Evolutionary conservation across 92 coral and sea anemone species (phyloP).

Genomic region (Zoanthus gigantus): DNA sequence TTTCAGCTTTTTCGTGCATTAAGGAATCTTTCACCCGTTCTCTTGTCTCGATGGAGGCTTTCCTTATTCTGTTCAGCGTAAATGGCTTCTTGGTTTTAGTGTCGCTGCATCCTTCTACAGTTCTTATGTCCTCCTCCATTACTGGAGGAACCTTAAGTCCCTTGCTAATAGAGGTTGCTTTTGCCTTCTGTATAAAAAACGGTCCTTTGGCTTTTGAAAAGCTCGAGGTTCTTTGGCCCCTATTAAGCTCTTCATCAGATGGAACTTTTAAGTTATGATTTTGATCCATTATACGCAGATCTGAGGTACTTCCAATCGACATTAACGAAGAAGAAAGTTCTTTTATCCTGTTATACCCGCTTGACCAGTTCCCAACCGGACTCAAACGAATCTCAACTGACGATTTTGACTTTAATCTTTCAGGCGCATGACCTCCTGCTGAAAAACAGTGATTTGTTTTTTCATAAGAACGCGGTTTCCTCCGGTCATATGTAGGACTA

Average conservation of each 20-base stretch:
- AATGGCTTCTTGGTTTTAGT: slow-evolving; percentile 27
- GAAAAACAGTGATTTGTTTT: not conserved
- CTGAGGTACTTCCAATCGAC: slow-evolving; percentile 41
- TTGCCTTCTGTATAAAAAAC: slow-evolving; percentile 54
- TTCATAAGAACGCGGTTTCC: slow-evolving; percentile 37
- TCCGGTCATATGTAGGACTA: slow-evolving; percentile 55
- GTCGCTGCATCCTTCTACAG: slow-evolving; percentile 44
- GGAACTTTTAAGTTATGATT: slow-evolving; percentile 18
- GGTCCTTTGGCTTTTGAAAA: slow-evolving; percentile 59
- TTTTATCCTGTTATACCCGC: slow-evolving; percentile 39
- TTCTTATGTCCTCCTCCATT: slow-evolving; percentile 30
- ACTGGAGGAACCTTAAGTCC: slow-evolving; percentile 35
- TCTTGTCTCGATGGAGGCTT: not conserved
- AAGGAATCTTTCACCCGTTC: not conserved
- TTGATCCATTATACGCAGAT: slow-evolving; percentile 28
- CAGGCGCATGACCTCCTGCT: slow-evolving; percentile 5
- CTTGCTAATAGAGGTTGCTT: slow-evolving; percentile 50
- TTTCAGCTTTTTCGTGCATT: slow-evolving; percentile 2
- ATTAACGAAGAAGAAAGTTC: slow-evolving; percentile 41
- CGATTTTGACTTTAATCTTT: slow-evolving; percentile 20
- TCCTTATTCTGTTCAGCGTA: slow-evolving; percentile 35
- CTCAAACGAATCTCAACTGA: not conserved
- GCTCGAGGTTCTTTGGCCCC: slow-evolving; percentile 3
- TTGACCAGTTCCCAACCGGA: slow-evolving; percentile 5
- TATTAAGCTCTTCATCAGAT: slow-evolving; percentile 33